phyloP scores from a whole-genome alignment of 2,113 vertebrate species.

The Promerops cafer region DNA sequence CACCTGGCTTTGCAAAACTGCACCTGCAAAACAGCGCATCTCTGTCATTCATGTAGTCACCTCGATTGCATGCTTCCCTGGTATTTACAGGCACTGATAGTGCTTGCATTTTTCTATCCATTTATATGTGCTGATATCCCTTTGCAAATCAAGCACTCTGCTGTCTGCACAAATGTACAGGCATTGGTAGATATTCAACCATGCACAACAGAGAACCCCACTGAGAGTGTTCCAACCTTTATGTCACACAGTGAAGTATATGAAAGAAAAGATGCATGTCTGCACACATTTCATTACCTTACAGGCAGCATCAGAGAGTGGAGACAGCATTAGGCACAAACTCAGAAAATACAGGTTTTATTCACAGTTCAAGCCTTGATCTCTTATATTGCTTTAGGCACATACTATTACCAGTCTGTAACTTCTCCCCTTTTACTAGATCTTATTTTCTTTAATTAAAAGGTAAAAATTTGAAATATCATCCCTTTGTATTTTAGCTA shows the following conservation, averaged over 20 bases:
- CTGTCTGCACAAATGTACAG: not conserved
- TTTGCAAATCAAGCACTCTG: not conserved
- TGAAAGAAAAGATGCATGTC: not conserved
- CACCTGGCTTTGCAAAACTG: slow-evolving; percentile 44
- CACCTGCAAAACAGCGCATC: not conserved
- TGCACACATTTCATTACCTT: not conserved
- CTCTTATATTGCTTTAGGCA: not conserved
- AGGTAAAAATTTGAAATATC: not conserved
- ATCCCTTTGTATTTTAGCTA: not conserved
- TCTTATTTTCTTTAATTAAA: not conserved
- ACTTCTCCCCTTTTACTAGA: not conserved
- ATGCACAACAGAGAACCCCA: not conserved
- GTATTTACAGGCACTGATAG: not conserved
- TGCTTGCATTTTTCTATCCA: not conserved
- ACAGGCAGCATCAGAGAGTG: not conserved
- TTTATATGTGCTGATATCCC: not conserved
- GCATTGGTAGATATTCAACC: not conserved
- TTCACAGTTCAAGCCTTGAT: not conserved
- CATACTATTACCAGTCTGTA: not conserved
- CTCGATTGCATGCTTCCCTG: not conserved
- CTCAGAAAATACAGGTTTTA: not conserved
- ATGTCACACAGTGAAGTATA: not conserved
- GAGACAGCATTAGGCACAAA: not conserved
- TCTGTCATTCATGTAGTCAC: not conserved
- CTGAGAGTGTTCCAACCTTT: not conserved